phyloP scores from a whole-genome alignment of 2,797 vertebrate genomes.

The Pristis pectinata region DNA sequence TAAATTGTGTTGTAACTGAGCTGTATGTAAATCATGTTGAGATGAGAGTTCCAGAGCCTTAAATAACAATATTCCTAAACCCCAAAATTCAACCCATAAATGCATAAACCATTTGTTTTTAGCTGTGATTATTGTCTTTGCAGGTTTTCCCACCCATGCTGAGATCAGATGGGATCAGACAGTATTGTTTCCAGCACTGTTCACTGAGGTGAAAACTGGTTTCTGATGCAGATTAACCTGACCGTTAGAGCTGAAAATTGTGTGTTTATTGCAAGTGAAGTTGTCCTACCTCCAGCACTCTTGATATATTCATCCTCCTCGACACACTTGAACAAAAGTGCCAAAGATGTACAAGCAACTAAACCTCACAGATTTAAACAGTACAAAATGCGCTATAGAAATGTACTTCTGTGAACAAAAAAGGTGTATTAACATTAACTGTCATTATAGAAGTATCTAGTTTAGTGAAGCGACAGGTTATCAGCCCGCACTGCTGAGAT shows the following conservation, averaged over 20 bases:
- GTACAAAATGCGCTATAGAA: background rate
- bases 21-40: background rate
- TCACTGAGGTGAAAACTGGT: conserved; percentile 5
- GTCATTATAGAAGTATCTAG: background rate
- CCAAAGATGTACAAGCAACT: background rate
- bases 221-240: conserved; percentile 32
- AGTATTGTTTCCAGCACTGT: conserved; percentile 9
- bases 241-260: conserved; percentile 23
- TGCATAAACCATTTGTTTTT: background rate
- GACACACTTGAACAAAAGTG: background rate
- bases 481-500: background rate
- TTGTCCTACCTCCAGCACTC: background rate
- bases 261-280: background rate
- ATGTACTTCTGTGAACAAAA: background rate
- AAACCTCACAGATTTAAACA: background rate
- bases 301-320: conserved; percentile 17
- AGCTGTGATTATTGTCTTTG: background rate
- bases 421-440: background rate
- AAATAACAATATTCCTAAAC: background rate
- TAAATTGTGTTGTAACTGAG: background rate
- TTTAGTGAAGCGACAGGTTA: background rate
- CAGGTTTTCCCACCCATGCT: background rate
- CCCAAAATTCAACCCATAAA: background rate
- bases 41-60: background rate
- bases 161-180: background rate